phyloP scores from a whole-genome alignment of 1,140 invertebrate species.

The Apis dorsata region DNA sequence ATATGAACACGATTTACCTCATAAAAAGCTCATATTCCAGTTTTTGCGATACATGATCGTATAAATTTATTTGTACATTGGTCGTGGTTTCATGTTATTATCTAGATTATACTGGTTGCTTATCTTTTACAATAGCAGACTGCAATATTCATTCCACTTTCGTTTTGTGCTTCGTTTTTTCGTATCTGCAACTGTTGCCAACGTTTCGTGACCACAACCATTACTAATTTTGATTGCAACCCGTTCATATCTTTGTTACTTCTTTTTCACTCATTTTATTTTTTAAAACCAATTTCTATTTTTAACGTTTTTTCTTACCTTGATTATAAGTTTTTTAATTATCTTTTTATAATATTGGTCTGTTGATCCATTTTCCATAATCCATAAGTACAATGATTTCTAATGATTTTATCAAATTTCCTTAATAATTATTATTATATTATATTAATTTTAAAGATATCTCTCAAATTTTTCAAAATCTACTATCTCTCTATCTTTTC shows the following conservation, averaged over 20 bases:
- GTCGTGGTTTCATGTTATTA: background rate
- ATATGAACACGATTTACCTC: no score
- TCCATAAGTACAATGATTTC: no score
- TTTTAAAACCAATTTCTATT: background rate
- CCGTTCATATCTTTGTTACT: background rate
- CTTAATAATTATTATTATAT: no score
- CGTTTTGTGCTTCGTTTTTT: no score
- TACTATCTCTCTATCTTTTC: background rate
- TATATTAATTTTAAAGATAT: no score
- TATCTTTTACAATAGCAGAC: background rate
- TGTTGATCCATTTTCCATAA: no score
- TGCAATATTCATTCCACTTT: background rate
- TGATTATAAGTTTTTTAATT: background rate
- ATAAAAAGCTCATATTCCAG: no score
- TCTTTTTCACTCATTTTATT: background rate
- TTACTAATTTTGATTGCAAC: slow-evolving; percentile 2
- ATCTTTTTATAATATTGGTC: background rate
- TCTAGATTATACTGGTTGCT: background rate
- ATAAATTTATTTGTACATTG: background rate
- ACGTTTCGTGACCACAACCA: slow-evolving; percentile 3
- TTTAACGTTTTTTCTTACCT: background rate
- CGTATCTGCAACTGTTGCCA: background rate
- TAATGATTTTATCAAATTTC: no score
- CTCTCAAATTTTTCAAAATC: background rate
- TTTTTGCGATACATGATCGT: background rate